Evolutionary conservation across 2,888 invertebrate species (phyloP), one percentile per base, ranked within the genome.

Genomic region (Argyresthia goedartella): DNA sequence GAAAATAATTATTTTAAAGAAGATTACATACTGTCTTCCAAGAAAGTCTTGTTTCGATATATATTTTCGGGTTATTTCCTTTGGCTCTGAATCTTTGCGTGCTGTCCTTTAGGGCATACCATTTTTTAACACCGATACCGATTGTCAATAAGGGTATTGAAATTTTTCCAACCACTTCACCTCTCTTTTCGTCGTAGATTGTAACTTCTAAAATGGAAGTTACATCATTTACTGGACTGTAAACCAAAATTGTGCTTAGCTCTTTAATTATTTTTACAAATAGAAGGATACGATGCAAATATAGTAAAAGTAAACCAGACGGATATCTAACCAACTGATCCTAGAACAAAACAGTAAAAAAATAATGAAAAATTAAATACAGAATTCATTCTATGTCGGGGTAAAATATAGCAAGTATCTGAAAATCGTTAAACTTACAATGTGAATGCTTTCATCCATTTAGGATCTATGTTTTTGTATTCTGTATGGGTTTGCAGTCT

Each of bases 361-460:
- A n/a, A n/a, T n/a, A n/a, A n/a, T n/a, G n/a, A n/a, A 25, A 25
- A 25, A 25, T 25, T 25, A 4, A 4, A 25, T 4, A 25, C 25
- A 25, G 25, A 6, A 25, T 25, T 6, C 25, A 4, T 25, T 25
- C 25, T 4, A 25, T 6, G 25, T 25, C 6, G 25, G 6, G 25
- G 3, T 25, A 25, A 25, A 25, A 25, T 25, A 4, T 25, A 25
- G 25, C 25, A 25, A 25, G 6, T 25, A 25, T 25, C 25, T 6
- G 25, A 25, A 4, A 25, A 25, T 25, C 25, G 25, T 25, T 25
- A 6, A 15, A 51, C 93, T 90, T 82, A 96, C 96, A 99, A 97
- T 42, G 94, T 95, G 76, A 98, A 98, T 60, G 97, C 93, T 80
- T 98, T 98, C 86, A 97, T 96, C 99, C 99, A 99, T 61, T 92